These are phyloP conservation scores for Luperina nickerlii DNA, from an alignment of 2,888 invertebrate genomes.

Conservation along the genomic window DNA sequence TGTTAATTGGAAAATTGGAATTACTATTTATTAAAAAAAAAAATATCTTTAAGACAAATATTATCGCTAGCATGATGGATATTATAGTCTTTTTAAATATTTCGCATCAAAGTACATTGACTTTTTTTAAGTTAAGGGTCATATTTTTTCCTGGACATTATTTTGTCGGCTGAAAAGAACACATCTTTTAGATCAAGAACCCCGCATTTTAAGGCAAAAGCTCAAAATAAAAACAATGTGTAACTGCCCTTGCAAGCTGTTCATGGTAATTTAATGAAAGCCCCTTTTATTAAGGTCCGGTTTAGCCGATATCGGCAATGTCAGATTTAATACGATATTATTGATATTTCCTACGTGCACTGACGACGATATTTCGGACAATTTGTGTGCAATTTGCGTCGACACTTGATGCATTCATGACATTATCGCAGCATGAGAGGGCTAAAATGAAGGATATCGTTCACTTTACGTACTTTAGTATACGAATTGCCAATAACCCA, in stretches of 20 bases:
- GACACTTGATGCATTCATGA: conserved; percentile 15
- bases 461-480: conserved; percentile 18
- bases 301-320: conserved; percentile 17
- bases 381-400: conserved; percentile 43
- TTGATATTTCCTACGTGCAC: conserved; percentile 23
- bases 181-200: background rate
- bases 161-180: background rate
- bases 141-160: background rate
- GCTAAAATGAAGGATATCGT: conserved; percentile 20
- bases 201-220: background rate
- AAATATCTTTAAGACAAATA: conserved; percentile 3
- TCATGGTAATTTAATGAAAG: conserved; percentile 31
- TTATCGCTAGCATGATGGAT: background rate
- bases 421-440: conserved; percentile 1
- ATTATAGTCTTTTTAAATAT: background rate
- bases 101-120: background rate
- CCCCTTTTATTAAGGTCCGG: conserved; percentile 24
- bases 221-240: conserved; percentile 8
- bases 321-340: conserved; percentile 22
- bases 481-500: conserved; percentile 43
- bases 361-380: conserved; percentile 35
- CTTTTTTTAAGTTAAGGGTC: background rate
- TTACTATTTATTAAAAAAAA: background rate
- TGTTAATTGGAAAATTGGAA: background rate
- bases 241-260: conserved; percentile 26